Conservation (phyloP, 2,797 vertebrate species). For the Gymnothorax reevesii region DNA sequence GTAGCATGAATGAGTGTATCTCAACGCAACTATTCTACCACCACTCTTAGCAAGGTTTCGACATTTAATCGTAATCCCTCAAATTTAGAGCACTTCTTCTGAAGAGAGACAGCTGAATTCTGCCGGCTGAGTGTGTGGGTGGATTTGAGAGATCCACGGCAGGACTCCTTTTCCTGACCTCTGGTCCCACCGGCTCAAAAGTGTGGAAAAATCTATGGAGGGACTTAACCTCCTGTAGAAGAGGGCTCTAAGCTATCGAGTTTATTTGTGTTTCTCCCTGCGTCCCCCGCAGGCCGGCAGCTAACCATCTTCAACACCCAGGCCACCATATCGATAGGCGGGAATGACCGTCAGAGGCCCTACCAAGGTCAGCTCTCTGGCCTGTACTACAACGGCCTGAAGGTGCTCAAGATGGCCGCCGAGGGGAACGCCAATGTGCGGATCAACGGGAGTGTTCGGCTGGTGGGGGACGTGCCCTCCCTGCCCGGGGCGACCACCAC, state of each 20-base stretch:
- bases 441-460: constrained; percentile 92
- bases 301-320: constrained; percentile 99
- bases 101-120: too few relatives aligned
- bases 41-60: too few relatives aligned
- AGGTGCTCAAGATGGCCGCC: constrained; percentile 95
- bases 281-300: constrained; percentile 83
- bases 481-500: constrained; percentile 85
- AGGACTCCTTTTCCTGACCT: too few relatives aligned
- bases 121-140: too few relatives aligned
- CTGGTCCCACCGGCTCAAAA: too few relatives aligned
- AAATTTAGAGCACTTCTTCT: too few relatives aligned
- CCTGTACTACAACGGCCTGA: constrained; percentile 96
- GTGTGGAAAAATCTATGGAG: too few relatives aligned
- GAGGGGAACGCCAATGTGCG: constrained; percentile 91
- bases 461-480: constrained; percentile 92
- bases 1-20: too few relatives aligned
- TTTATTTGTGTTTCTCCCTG: neutral
- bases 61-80: too few relatives aligned
- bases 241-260: neutral
- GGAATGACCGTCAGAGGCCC: constrained; percentile 90
- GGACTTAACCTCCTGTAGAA: neutral
- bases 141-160: too few relatives aligned
- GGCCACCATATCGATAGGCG: constrained; percentile 95
- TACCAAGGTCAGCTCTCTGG: constrained; percentile 98
- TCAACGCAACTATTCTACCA: too few relatives aligned